Evolutionary conservation across 2,888 invertebrate species (phyloP).

Genomic region (Melanargia galathea): DNA sequence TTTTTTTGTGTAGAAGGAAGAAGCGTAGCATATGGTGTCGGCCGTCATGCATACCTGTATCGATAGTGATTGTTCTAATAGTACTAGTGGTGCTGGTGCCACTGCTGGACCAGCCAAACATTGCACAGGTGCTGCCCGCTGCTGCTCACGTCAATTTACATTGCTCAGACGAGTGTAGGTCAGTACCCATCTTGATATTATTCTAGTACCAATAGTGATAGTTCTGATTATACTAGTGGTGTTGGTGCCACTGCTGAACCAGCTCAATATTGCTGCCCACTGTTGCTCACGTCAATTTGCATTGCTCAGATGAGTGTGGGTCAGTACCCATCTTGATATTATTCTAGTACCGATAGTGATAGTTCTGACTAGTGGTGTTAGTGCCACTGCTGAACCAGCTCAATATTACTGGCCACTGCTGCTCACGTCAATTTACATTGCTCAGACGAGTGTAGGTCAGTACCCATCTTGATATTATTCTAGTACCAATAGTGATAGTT

Average conservation of each 20-base stretch:
- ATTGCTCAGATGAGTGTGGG: conserved; percentile 86
- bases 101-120: conserved; percentile 86
- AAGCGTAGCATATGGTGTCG: conserved; percentile 86
- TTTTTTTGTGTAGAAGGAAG: conserved; percentile 64
- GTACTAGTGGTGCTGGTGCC: conserved; percentile 90
- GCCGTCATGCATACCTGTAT: conserved; percentile 92
- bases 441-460: conserved; percentile 85
- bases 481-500: conserved; percentile 89
- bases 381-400: conserved; percentile 72
- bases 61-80: conserved; percentile 89
- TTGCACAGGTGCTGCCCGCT: conserved; percentile 61
- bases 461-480: conserved; percentile 49
- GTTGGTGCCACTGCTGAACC: conserved; percentile 87
- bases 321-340: conserved; percentile 63
- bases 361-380: conserved; percentile 87
- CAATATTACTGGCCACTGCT: background rate
- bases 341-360: conserved; percentile 91
- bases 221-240: conserved; percentile 90
- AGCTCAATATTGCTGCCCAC: conserved; percentile 80
- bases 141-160: conserved; percentile 64
- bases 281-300: conserved; percentile 61
- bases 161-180: conserved; percentile 86
- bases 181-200: conserved; percentile 65
- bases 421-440: conserved; percentile 65
- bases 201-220: conserved; percentile 90